phyloP scores from a whole-genome alignment of 2,888 invertebrate genomes.

The Troilus luridus region DNA sequence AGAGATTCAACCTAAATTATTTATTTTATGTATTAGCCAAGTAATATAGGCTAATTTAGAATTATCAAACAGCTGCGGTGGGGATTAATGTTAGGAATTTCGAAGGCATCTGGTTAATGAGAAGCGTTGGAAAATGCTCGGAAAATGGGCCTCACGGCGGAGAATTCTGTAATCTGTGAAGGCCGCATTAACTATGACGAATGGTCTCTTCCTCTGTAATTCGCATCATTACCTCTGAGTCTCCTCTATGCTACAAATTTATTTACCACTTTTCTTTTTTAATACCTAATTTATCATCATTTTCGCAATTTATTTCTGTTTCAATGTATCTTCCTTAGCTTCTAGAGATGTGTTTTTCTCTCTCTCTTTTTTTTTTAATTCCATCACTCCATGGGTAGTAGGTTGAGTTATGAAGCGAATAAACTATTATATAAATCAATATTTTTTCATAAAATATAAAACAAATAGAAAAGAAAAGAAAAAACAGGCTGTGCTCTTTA shows the following conservation, averaged over 20 bases:
- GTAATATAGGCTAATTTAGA: background rate
- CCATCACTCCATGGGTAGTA: too few species aligned
- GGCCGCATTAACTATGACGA: constrained; percentile 24
- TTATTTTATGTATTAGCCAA: background rate
- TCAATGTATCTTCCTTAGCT: background rate
- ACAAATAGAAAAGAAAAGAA: too few species aligned
- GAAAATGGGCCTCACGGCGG: background rate
- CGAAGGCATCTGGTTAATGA: constrained; percentile 1
- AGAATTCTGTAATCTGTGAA: background rate
- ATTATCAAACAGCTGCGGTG: background rate
- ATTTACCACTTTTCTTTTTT: background rate
- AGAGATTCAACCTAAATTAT: background rate
- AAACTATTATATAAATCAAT: too few species aligned
- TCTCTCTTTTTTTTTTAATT: too few species aligned
- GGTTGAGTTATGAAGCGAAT: too few species aligned
- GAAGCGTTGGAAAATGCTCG: constrained; percentile 19
- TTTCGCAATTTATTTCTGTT: background rate
- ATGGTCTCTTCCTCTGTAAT: background rate
- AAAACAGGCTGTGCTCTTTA: too few species aligned
- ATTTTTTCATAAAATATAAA: too few species aligned
- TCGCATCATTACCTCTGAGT: constrained; percentile 27
- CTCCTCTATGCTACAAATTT: background rate
- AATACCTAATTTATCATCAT: constrained; percentile 13
- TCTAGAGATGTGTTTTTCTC: background rate
- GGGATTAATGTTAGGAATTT: constrained; percentile 26